Conservation (phyloP, 2,113 vertebrate genomes). For the Poicephalus meyeri region DNA sequence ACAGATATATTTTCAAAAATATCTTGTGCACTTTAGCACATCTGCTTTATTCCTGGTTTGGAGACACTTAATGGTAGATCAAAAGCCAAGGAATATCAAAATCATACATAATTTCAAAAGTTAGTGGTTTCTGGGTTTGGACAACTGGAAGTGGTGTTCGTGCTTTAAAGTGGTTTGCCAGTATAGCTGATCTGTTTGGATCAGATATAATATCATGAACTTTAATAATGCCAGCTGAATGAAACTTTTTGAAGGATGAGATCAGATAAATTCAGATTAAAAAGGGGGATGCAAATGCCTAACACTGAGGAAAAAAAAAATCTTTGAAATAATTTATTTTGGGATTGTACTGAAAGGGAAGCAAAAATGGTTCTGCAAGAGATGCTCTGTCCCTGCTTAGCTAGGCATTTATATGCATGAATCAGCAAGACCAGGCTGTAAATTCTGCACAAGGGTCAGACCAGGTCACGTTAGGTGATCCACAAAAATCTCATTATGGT, state of each 20-base stretch:
- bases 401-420: neutral
- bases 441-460: neutral
- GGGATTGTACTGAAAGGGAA: neutral
- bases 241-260: neutral
- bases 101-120: fast-evolving
- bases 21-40: neutral
- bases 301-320: neutral
- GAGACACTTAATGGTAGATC: neutral
- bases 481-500: neutral
- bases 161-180: neutral
- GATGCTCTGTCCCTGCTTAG: neutral
- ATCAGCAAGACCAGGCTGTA: neutral
- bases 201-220: neutral
- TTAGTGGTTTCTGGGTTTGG: neutral
- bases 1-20: neutral
- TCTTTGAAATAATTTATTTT: neutral
- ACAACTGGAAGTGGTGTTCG: neutral
- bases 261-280: neutral
- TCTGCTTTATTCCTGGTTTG: neutral
- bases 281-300: neutral
- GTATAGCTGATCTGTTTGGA: neutral
- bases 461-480: neutral
- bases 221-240: neutral
- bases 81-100: neutral
- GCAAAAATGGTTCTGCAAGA: neutral